Conservation (phyloP, 2,797 vertebrate genomes). For the Falco concolor region DNA sequence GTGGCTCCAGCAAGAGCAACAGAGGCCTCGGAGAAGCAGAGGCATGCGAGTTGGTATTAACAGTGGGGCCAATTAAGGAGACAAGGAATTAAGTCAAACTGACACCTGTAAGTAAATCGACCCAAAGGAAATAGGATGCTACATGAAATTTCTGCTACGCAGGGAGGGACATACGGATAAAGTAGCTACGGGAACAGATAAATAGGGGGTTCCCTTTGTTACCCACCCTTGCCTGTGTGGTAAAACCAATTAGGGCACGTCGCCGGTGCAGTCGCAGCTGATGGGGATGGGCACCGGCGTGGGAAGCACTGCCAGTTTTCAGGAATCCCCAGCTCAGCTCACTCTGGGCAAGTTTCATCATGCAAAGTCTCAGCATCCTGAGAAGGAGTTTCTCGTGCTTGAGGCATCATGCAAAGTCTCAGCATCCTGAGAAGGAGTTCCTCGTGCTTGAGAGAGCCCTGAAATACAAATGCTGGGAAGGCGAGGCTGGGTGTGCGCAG, state of each 20-base stretch:
- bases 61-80: neutral
- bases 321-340: neutral
- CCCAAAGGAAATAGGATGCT: neutral
- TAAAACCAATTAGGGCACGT: neutral
- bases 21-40: neutral
- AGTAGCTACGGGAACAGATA: neutral
- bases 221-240: neutral
- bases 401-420: neutral
- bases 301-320: neutral
- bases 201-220: neutral
- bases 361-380: neutral
- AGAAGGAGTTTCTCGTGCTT: neutral
- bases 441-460: neutral
- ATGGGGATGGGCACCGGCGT: neutral
- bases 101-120: slow-evolving; percentile 3
- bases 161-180: neutral
- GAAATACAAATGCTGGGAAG: neutral
- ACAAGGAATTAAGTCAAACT: neutral
- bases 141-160: neutral
- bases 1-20: neutral
- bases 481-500: neutral
- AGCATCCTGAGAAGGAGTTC: neutral
- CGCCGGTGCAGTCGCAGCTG: neutral
- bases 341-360: accelerated
- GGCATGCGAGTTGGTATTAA: neutral